Base-by-base conservation (phyloP, 2,888 invertebrate species). In the Hofmannophila pseudospretella region DNA sequence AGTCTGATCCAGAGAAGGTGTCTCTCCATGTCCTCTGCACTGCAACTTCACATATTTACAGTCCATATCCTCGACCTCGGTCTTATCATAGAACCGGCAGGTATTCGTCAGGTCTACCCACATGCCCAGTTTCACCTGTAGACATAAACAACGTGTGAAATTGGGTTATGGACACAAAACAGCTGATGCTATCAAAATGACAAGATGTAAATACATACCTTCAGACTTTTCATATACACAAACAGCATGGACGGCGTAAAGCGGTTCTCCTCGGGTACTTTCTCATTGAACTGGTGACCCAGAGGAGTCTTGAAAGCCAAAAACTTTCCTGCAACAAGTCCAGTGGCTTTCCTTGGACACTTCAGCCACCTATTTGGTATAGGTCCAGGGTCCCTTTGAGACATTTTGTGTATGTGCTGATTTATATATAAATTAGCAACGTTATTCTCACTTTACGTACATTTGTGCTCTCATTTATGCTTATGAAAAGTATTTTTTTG, bases 101-200 rank as follows among this genome's bases (percentile, higher is more conserved):
- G 99, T 99, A 65, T 98, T 97, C 1, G 99, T 99, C 47, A 99
- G 87, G 77, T 99, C 99, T 44, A 99, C 93, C 96, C 99, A 97
- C 13, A 99, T 74, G 0, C 99, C 99, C 40, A 99, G 77, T 65
- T 94, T 96, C 10, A 93, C 80, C 95, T 96, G 67, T 11, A 68
- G 70, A 58, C 30, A 34, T 33, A 13, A 36, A 19, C n/a, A 29
- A 8, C 11, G 11, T 11, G 20, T 16, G 7, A 12, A 12, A 19
- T 14, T 29, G 13, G 13, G 20, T 3, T 19, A 12, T 25, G 34
- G 28, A 26, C 16, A 29, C 33, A 36, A 39, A 49, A 41, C 41
- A 40, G 42, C 33, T 42, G 44, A 45, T 40, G 42, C 45, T 35
- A 40, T 30, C 32, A 23, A 36, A 38, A 35, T 28, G 7, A 36